phyloP scores from a whole-genome alignment of 2,888 invertebrate genomes.

The Diadegma fenestrale region DNA sequence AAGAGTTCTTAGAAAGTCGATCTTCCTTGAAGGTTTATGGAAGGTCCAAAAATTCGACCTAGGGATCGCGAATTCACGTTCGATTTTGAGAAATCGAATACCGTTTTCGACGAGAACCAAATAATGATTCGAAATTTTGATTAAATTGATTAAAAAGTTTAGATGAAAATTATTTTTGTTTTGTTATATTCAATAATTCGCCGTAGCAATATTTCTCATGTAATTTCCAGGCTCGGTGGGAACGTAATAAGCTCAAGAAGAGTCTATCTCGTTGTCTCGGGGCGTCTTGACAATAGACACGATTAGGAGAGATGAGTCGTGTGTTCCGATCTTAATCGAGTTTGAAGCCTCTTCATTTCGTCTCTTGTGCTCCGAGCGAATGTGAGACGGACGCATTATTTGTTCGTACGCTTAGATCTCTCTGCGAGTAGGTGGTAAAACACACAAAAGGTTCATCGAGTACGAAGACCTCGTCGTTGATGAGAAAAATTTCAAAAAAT shows the following conservation, averaged over 20 bases:
- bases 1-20: constrained; percentile 14
- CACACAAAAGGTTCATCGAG: constrained; percentile 25
- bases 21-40: neutral
- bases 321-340: constrained; percentile 68
- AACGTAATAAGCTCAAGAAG: neutral
- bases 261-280: constrained; percentile 9
- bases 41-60: neutral
- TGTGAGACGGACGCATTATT: constrained; percentile 7
- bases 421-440: neutral
- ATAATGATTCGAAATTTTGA: neutral
- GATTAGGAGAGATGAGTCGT: constrained; percentile 68
- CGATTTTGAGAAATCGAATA: neutral
- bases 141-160: neutral
- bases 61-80: neutral
- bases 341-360: constrained; percentile 44
- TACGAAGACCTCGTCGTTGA: constrained; percentile 62
- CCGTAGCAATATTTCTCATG: neutral
- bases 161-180: neutral
- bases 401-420: neutral
- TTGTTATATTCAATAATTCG: neutral
- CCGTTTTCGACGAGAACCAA: neutral
- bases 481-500: constrained; percentile 32
- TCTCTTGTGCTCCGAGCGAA: constrained; percentile 11
- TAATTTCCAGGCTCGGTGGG: neutral
- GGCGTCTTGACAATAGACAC: constrained; percentile 59